Base-by-base conservation (phyloP, 2,888 invertebrate genomes). In the Andrena marginata region DNA sequence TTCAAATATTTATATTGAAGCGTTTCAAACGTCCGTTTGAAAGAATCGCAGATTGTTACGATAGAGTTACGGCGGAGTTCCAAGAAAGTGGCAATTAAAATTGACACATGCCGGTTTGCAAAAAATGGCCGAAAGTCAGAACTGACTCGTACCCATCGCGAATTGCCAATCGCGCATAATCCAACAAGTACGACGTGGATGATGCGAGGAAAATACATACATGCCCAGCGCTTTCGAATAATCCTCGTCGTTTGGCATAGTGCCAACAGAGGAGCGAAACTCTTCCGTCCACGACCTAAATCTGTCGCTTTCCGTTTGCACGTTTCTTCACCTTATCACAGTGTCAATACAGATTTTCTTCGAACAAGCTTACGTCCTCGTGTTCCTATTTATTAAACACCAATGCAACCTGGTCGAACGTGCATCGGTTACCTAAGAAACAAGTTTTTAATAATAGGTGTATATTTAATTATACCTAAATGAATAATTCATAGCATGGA, bases 251-350 rank as follows among this genome's bases (percentile, higher is more conserved):
- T 85, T 87, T 69, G 82, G 87, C 81, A 77, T 31, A 77, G 74
- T 35, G 72, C 80, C 74, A 85, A 76, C 80, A 51, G 84, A 87
- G 88, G 86, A 90, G 85, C 87, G 89, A 82, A 88, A 89, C 83
- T 88, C 85, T 90, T 87, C 82, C 87, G 85, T 83, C 65, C 72
- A 70, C 84, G 90, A 88, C 89, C 90, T 87, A 83, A 89, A 90
- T 89, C 85, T 87, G 76, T 90, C 85, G 85, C 80, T 90, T 89
- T 84, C 82, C 85, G 89, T 87, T 88, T 82, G 84, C 80, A 84
- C 85, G 77, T 80, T 77, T 85, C 83, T 85, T 87, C 67, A 8
- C 62, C 82, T 87, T 85, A 84, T 85, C 87, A 48, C 33, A 75
- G 23, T 85, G 86, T 85, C 78, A 82, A 80, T 80, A 72, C 26